Conservation (phyloP, 2,888 invertebrate genomes). For the Ochropleura leucogaster region DNA sequence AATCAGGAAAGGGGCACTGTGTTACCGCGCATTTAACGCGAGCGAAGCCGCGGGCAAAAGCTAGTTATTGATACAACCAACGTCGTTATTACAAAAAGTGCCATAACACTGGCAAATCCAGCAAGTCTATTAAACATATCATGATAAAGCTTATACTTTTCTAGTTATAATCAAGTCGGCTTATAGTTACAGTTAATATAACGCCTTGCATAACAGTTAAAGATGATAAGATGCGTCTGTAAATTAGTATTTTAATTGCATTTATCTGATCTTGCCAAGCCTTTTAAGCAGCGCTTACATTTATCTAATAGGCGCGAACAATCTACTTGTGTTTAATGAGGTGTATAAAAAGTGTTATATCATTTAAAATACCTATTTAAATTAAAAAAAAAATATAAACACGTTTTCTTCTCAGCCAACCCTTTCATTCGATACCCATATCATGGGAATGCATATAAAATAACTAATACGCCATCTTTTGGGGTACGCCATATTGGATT, state of each 20-base stretch:
- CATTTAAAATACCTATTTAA: background rate
- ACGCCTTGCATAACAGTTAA: constrained; percentile 40
- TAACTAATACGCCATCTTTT: too few species aligned
- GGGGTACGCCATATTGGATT: too few species aligned
- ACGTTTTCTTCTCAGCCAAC: too few species aligned
- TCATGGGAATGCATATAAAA: too few species aligned
- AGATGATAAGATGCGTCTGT: constrained; percentile 53
- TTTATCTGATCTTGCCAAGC: constrained; percentile 63
- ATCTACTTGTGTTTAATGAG: constrained; percentile 42
- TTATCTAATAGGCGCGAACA: constrained; percentile 58
- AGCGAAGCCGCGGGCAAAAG: too few species aligned
- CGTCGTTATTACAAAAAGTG: background rate
- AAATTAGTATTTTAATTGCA: constrained; percentile 64
- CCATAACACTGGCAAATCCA: background rate
- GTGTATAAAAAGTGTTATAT: constrained; percentile 5
- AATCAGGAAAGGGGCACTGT: too few species aligned
- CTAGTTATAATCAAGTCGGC: background rate
- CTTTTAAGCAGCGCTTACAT: constrained; percentile 51
- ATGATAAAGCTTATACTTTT: background rate
- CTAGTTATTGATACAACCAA: background rate
- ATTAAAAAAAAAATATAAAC: background rate
- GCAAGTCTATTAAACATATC: background rate
- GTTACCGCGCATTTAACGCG: too few species aligned
- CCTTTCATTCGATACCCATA: too few species aligned
- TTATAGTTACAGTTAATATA: constrained; percentile 38